A percentile compares a stretch with the other conserved stretches of the same genome.
Conservation (phyloP, 2,113 vertebrate genomes). For the Lagenorhynchus albirostris region DNA sequence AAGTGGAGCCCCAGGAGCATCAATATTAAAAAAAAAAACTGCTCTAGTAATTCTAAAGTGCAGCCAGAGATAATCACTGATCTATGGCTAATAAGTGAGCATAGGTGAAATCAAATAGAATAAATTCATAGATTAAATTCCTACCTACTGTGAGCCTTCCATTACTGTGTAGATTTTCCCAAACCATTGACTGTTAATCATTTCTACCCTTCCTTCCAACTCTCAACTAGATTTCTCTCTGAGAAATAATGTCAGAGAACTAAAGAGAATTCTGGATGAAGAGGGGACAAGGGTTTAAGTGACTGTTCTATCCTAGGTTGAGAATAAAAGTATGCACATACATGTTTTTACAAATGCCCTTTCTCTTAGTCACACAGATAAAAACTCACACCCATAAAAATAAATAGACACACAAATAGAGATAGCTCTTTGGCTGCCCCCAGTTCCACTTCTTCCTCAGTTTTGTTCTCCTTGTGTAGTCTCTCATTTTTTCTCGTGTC, state of each 20-base stretch:
- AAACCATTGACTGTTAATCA: conserved; percentile 23
- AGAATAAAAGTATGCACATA: neutral
- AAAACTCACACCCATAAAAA: neutral
- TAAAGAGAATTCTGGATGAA: conserved; percentile 25
- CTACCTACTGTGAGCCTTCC: neutral
- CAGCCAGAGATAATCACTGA: neutral
- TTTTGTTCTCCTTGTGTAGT: conserved; percentile 31
- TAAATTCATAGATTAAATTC: conserved; percentile 31
- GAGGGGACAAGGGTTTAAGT: neutral
- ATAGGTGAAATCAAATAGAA: conserved; percentile 2
- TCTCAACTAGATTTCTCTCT: conserved; percentile 31
- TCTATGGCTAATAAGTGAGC: neutral
- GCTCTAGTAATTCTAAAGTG: neutral
- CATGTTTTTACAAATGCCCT: neutral
- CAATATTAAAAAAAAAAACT: neutral
- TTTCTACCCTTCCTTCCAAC: conserved; percentile 9
- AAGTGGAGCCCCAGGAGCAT: neutral
- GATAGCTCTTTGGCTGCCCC: neutral
- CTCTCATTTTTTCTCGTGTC: neutral
- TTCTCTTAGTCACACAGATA: neutral
- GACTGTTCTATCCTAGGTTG: neutral
- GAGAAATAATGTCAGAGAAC: conserved; percentile 20
- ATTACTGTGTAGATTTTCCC: conserved; percentile 18
- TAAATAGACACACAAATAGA: neutral
- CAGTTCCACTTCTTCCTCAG: neutral